Evolutionary conservation across 2,797 vertebrate genomes (phyloP).

Genomic region (Leptodactylus fallax): DNA sequence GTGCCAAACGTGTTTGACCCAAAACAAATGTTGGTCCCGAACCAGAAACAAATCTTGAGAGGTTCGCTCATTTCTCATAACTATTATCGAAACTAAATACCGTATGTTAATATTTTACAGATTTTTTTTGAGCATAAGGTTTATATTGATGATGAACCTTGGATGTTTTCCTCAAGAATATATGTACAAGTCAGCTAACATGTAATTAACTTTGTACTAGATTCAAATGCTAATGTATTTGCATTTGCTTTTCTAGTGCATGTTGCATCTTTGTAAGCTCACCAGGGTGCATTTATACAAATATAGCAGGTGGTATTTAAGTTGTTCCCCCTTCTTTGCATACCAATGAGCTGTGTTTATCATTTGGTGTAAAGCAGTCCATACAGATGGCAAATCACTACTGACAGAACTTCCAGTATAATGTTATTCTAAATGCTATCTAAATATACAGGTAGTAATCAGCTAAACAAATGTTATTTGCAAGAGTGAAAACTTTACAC

Average conservation of each 20-base stretch:
- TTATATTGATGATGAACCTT: background rate
- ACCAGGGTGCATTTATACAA: slow-evolving; percentile 12
- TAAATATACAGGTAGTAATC: background rate
- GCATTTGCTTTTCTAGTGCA: background rate
- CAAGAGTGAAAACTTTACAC: background rate
- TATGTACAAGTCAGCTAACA: background rate
- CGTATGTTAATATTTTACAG: too few species aligned
- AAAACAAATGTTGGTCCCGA: too few species aligned
- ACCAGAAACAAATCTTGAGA: too few species aligned
- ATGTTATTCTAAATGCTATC: background rate
- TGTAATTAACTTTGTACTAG: background rate
- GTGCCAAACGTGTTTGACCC: too few species aligned
- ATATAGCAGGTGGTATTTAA: slow-evolving; percentile 11
- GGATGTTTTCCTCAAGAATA: too few species aligned
- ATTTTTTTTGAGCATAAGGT: background rate
- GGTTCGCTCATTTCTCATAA: too few species aligned
- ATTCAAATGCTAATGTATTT: background rate
- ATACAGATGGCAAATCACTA: background rate
- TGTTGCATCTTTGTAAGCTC: background rate
- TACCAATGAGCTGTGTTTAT: slow-evolving; percentile 9
- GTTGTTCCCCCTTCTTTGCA: background rate
- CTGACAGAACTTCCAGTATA: background rate
- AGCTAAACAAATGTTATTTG: background rate
- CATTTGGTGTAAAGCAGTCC: background rate
- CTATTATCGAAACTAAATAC: too few species aligned